Percentiles rank a stretch among this genome's conserved stretches.
phyloP scores from a whole-genome alignment of 2,797 vertebrate species.

The Remorina albescens region DNA sequence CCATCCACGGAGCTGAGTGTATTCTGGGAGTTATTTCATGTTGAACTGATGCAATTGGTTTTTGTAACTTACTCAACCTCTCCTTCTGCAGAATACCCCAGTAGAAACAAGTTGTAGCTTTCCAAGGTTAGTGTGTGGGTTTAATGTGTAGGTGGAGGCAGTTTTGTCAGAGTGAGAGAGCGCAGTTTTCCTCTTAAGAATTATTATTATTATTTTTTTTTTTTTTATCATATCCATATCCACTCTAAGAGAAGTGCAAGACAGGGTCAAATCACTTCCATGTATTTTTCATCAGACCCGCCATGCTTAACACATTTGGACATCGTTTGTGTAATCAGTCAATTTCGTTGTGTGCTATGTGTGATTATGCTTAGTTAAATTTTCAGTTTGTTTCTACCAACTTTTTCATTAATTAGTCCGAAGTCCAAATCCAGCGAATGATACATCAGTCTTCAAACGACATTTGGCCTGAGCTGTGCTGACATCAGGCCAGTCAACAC shows the following conservation, averaged over 20 bases:
- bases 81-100: slow-evolving; percentile 5
- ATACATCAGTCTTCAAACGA: slow-evolving; percentile 1
- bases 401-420: slow-evolving; percentile 12
- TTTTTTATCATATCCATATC: neutral
- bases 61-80: slow-evolving; percentile 21
- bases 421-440: slow-evolving; percentile 16
- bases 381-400: slow-evolving; percentile 8
- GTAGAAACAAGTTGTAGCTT: neutral
- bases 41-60: slow-evolving; percentile 23
- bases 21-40: slow-evolving; percentile 28
- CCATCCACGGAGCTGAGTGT: slow-evolving; percentile 1
- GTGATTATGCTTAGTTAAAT: slow-evolving; percentile 3
- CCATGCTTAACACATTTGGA: neutral
- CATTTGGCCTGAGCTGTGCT: slow-evolving; percentile 19
- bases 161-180: neutral
- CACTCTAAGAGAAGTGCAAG: neutral
- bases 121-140: neutral
- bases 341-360: neutral
- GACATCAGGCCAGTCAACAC: slow-evolving; percentile 10
- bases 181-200: neutral
- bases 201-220: too few relatives aligned
- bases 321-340: neutral
- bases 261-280: neutral
- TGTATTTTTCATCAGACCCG: slow-evolving; percentile 7
- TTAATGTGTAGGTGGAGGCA: slow-evolving; percentile 27